A percentile compares a stretch with the other conserved stretches of the same genome.
Evolutionary conservation across 2,113 vertebrate genomes (phyloP).

Genomic region (Rhabdornis inornatus): DNA sequence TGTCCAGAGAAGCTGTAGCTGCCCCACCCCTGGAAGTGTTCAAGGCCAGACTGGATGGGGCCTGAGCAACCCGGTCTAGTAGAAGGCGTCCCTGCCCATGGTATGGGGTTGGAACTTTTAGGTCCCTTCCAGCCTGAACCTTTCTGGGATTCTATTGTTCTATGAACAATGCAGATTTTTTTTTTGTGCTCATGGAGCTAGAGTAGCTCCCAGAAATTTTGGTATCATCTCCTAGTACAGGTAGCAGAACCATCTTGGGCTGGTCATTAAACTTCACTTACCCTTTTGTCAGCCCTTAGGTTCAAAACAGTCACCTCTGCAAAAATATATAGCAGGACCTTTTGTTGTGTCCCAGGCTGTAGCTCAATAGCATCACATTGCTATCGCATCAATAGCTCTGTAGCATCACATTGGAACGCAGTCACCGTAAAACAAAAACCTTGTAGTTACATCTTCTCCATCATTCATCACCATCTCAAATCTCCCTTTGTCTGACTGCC

Average conservation of each 20-base stretch:
- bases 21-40: neutral
- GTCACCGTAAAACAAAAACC: neutral
- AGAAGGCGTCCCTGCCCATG: neutral
- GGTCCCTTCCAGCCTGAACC: accelerated
- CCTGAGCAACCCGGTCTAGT: neutral
- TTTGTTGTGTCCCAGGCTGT: neutral
- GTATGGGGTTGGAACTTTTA: neutral
- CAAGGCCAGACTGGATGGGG: neutral
- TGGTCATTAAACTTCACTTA: neutral
- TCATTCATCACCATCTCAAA: neutral
- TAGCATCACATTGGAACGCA: neutral
- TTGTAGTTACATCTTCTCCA: neutral
- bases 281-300: neutral
- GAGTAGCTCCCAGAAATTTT: neutral
- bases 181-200: neutral
- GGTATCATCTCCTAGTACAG: neutral
- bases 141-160: neutral
- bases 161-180: neutral
- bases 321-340: neutral
- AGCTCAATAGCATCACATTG: too few species aligned
- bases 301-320: neutral
- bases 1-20: neutral
- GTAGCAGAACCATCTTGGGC: neutral
- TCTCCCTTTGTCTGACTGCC: neutral
- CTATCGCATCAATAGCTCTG: too few species aligned